Conservation (phyloP, 2,797 vertebrate genomes). For the Chaunax sp. region DNA sequence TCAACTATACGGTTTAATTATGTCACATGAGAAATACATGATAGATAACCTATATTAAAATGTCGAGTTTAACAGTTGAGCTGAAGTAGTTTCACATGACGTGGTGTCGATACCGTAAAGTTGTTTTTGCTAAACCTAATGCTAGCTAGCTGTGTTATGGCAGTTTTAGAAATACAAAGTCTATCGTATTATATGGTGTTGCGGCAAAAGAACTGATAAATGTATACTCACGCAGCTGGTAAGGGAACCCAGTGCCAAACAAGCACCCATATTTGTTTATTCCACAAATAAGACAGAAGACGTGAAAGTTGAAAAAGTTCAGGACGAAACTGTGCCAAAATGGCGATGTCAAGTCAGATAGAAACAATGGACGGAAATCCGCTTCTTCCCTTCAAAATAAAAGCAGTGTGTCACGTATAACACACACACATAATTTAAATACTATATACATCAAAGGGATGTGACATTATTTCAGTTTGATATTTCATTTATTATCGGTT, state of each 20-base stretch:
- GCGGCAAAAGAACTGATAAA: too few species aligned
- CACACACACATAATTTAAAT: too few species aligned
- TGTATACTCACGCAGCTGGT: conserved; percentile 91
- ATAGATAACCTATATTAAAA: too few species aligned
- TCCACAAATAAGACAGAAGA: neutral
- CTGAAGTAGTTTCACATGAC: neutral
- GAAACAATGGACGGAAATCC: neutral
- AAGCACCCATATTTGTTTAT: conserved; percentile 87
- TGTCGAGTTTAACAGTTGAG: too few species aligned
- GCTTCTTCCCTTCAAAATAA: conserved; percentile 27
- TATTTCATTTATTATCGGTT: neutral
- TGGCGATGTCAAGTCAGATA: neutral
- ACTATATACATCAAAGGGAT: neutral
- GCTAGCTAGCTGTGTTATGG: too few species aligned
- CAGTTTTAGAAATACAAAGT: neutral
- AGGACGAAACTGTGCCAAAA: conserved; percentile 45
- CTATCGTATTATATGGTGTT: too few species aligned
- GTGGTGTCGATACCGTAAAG: neutral
- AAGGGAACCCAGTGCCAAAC: conserved; percentile 89
- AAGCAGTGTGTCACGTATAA: fast-evolving
- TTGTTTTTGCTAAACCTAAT: neutral
- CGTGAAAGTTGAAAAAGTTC: conserved; percentile 22
- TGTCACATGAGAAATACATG: too few species aligned
- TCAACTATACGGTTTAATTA: neutral
- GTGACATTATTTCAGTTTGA: too few species aligned